Evolutionary conservation across 1,140 invertebrate species (phyloP), one percentile per base, ranked within the genome.

Genomic region (Coelopa frigida): DNA sequence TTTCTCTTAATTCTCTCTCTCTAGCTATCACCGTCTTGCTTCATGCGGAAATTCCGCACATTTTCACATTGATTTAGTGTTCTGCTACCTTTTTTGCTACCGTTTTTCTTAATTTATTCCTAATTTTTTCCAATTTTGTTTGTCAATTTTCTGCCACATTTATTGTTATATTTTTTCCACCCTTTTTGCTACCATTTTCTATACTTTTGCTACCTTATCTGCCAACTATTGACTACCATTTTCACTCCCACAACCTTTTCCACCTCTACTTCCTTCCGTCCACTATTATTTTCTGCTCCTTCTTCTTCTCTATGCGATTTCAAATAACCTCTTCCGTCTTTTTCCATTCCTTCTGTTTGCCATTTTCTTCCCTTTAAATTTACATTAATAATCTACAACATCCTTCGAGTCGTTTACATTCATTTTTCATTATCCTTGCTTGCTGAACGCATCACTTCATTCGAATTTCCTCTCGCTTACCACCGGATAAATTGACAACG

Each of bases 291-390:
- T 15, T 37, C 8, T 37, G 5, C 22, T 37, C 22, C 1, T 37
- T 15, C 22, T 39, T 39, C 37, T 39, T 39, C 11, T 10, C n/a
- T n/a, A n/a, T n/a, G n/a, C 11, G 35, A 23, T 39, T 39, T 39
- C 15, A 12, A 23, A 23, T 20, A n/a, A n/a, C 7, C 17, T 21
- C 24, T 39, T 23, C 14, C 37, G 37, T 22, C 18, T 39, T 39
- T n/a, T 23, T n/a, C n/a, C 4, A 17, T 7, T 37, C 22, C n/a
- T 37, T 20, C 4, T 37, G 18, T 37, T 8, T 23, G 24, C 5
- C 12, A n/a, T n/a, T n/a, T n/a, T n/a, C n/a, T n/a, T n/a, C n/a
- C n/a, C n/a, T n/a, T n/a, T n/a, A n/a, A n/a, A n/a, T n/a, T 35
- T 14, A 35, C 32, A 35, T 35, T 35, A 35, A 14, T 35, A 17